Evolutionary conservation across 2,113 vertebrate species (phyloP).

Genomic region (Dendrocopos noguchii): DNA sequence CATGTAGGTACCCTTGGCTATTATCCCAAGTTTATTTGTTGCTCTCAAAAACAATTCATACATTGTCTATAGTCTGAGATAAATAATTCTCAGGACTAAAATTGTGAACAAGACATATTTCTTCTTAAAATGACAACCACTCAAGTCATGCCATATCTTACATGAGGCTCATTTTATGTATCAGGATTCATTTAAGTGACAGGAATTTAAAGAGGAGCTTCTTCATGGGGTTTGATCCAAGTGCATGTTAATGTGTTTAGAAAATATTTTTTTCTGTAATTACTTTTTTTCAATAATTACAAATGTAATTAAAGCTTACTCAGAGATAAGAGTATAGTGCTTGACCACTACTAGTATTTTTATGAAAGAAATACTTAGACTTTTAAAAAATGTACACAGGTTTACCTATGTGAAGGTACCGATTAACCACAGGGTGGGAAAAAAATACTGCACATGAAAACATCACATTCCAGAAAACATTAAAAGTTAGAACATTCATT

Average conservation of each 20-base stretch:
- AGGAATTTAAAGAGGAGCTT: neutral
- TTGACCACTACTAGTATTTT: neutral
- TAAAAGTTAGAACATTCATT: neutral
- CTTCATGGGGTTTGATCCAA: neutral
- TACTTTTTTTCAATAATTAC: neutral
- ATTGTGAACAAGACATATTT: neutral
- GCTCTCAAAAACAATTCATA: neutral
- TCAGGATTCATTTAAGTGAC: neutral
- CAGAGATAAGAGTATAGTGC: neutral
- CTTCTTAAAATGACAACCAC: neutral
- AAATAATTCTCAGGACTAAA: neutral
- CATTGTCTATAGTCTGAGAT: neutral
- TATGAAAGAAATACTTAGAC: neutral
- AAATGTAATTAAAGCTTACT: neutral
- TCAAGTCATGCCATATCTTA: neutral
- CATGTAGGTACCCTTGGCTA: neutral
- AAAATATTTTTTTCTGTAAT: neutral
- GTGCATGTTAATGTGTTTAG: neutral
- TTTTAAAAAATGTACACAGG: rapidly evolving
- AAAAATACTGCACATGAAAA: neutral
- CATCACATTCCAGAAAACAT: neutral
- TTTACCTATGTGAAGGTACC: neutral
- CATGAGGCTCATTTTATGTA: neutral
- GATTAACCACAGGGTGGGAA: neutral
- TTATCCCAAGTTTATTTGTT: neutral